Evolutionary conservation across 2,888 invertebrate genomes (phyloP), one percentile per base, ranked within the genome.

Genomic region (Tupiocoris notatus): DNA sequence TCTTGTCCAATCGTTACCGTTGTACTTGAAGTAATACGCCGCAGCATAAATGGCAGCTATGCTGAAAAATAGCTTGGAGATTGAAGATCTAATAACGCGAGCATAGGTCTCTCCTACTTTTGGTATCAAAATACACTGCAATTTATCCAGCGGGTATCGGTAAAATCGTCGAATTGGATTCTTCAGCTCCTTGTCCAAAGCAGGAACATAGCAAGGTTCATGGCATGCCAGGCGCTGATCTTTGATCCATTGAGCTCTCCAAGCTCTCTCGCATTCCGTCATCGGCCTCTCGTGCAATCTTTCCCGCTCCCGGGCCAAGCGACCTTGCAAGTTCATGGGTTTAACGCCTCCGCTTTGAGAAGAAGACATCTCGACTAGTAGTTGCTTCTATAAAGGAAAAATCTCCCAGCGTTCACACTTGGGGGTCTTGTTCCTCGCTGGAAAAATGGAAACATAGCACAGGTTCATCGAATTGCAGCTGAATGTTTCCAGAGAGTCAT

Each of bases 11-110:
- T 91, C 92, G 84, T 92, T 91, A 80, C 85, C 85, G 83, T 91
- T 90, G 83, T 95, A 95, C 85, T 94, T 94, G 79, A 92, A 89
- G 82, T 94, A 93, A 83, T 95, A 95, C 76, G 88, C 88, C 0
- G 82, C 81, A 21, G 83, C 83, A 79, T 91, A 88, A n/a, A 88
- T 80, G 16, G 85, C 85, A 56, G 17, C 20, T 57, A 57, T 65
- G 16, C n/a, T 39, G 17, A 65, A 23, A 22, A n/a, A 23, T 17
- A 21, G 2, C 25, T 63, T 63, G 23, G n/a, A 23, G 0, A 63
- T 22, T 0, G 25, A 6, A 2, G 1, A n/a, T 23, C 63, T 16
- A 17, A 6, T n/a, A 2, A 63, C 0, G 17, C 7, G 16, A 17
- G 63, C 63, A 1, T 17, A 65, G 18, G 17, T 39, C 25, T 65